Conservation (phyloP, 2,888 invertebrate species). For the Macaria liturata region DNA sequence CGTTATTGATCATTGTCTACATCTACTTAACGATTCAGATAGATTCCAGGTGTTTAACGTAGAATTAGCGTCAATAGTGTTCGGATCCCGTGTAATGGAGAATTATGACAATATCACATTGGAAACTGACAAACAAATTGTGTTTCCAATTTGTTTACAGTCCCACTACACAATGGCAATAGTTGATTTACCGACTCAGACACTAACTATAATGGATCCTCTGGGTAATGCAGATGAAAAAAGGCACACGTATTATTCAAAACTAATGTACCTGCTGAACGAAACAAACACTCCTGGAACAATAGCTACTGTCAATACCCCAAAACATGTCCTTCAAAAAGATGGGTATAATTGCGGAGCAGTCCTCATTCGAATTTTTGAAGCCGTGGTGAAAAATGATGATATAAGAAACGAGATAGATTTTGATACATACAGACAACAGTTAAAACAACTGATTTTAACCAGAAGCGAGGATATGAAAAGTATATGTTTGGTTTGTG, state of each 20-base stretch:
- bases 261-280: constrained; percentile 2
- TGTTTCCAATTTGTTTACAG: constrained; percentile 4
- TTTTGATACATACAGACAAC: not conserved
- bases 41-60: constrained; percentile 4
- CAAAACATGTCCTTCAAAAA: not conserved
- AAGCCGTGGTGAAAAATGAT: not conserved
- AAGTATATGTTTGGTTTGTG: not conserved
- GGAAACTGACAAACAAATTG: constrained; percentile 1
- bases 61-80: constrained; percentile 4
- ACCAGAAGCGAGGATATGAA: not conserved
- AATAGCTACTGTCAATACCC: not conserved
- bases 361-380: not conserved
- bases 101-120: not conserved
- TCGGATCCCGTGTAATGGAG: not conserved
- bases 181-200: not conserved
- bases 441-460: not conserved
- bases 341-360: constrained; percentile 8
- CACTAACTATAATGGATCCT: constrained; percentile 6
- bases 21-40: not conserved
- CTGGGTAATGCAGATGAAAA: not conserved
- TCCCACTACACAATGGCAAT: constrained; percentile 3
- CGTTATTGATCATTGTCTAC: constrained; percentile 4
- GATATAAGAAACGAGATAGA: not conserved
- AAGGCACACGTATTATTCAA: constrained; percentile 2
- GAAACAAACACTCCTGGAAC: not conserved